These are phyloP conservation scores for Meloidogyne chitwoodi DNA, from an alignment of 1,140 invertebrate species.

Conservation along the genomic window DNA sequence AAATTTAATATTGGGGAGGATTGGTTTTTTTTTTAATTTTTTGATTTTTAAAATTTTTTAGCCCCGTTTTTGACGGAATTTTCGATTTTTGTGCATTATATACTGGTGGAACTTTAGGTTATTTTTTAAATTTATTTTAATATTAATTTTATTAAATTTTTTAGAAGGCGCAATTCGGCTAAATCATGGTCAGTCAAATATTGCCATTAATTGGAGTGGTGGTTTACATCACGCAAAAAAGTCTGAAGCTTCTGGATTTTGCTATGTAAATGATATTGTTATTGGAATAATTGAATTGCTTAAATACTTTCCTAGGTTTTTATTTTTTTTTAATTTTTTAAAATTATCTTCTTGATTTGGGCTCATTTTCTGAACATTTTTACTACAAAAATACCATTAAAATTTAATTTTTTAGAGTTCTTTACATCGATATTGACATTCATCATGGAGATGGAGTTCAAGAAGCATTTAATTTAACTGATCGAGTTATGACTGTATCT, in stretches of 20 bases:
- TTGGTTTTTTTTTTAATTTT: constrained; percentile 66
- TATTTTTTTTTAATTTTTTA: constrained; percentile 4
- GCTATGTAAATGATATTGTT: constrained; percentile 95
- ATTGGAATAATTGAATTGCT: constrained; percentile 90
- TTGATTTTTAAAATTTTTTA: constrained; percentile 22
- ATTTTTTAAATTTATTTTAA: neutral
- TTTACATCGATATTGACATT: constrained; percentile 99
- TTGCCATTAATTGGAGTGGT: constrained; percentile 98
- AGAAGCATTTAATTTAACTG: constrained; percentile 96
- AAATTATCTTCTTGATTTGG: no score
- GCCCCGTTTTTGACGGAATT: constrained; percentile 92
- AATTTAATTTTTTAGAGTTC: constrained; percentile 83
- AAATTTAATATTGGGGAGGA: constrained; percentile 98
- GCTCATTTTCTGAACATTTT: no score
- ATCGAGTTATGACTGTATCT: constrained; percentile 97
- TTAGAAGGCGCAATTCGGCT: constrained; percentile 76
- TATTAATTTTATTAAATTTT: neutral
- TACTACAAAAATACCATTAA: no score
- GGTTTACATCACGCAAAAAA: constrained; percentile 99
- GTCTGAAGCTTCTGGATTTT: constrained; percentile 94
- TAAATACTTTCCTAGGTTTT: constrained; percentile 62
- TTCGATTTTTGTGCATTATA: constrained; percentile 99
- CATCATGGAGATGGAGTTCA: constrained; percentile 99
- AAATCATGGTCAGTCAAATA: constrained; percentile 81
- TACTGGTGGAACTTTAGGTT: constrained; percentile 80